Evolutionary conservation across 2,113 vertebrate genomes (phyloP).

Genomic region (Dasyurus viverrinus): DNA sequence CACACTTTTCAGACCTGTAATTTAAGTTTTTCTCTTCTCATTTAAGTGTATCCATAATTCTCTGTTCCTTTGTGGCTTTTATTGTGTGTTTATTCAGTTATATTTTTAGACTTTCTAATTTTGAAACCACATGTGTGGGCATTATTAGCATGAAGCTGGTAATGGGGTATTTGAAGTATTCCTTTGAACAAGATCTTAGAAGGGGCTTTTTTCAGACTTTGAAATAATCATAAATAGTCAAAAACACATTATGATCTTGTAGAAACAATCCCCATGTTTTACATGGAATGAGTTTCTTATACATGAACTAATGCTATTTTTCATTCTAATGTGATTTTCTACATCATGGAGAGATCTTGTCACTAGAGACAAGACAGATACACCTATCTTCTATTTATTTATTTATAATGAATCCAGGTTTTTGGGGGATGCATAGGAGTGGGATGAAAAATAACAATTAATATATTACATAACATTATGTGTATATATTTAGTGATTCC

Average conservation of each 20-base stretch:
- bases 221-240: background rate
- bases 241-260: rapidly evolving
- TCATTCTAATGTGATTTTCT: background rate
- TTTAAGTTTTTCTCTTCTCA: constrained; percentile 2
- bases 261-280: too few relatives aligned
- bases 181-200: rapidly evolving
- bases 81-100: constrained; percentile 35
- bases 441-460: background rate
- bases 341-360: background rate
- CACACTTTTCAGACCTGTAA: background rate
- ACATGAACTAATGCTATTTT: background rate
- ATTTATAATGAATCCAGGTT: background rate
- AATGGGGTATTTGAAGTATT: background rate
- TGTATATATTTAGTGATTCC: background rate
- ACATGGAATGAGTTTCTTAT: too few relatives aligned
- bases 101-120: constrained; percentile 35
- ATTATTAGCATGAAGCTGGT: background rate
- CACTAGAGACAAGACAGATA: background rate
- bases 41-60: background rate
- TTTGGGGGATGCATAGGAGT: background rate
- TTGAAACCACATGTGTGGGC: background rate
- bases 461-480: background rate
- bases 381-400: too few relatives aligned
- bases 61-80: background rate
- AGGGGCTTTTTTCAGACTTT: background rate